phyloP scores from a whole-genome alignment of 2,797 vertebrate genomes.

The Parauchenoglanis ngamensis region DNA sequence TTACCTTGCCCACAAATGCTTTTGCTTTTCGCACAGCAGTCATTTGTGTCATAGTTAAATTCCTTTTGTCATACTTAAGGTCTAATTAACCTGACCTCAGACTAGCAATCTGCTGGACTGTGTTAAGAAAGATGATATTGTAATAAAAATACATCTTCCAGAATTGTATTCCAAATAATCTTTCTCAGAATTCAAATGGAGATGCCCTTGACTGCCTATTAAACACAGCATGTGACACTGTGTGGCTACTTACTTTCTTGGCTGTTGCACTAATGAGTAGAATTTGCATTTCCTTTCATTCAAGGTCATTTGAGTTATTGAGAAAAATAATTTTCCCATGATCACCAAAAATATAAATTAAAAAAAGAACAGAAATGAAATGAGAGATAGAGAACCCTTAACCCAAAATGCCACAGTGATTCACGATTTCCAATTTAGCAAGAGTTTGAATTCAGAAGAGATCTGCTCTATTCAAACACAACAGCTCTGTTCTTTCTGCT shows the following conservation, averaged over 20 bases:
- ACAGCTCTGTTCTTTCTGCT: background rate
- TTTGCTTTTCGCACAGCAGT: background rate
- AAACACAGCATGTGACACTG: background rate
- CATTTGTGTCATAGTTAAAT: constrained; percentile 5
- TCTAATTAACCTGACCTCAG: background rate
- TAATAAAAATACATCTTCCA: background rate
- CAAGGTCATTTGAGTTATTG: constrained; percentile 65
- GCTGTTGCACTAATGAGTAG: constrained; percentile 57
- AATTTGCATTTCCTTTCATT: constrained; percentile 64
- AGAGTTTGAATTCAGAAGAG: constrained; percentile 78
- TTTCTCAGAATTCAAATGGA: background rate
- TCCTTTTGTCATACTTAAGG: background rate
- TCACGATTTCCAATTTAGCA: constrained; percentile 81
- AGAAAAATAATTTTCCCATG: constrained; percentile 66
- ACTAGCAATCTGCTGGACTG: background rate
- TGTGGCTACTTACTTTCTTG: background rate
- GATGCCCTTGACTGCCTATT: constrained; percentile 23
- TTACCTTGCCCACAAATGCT: background rate
- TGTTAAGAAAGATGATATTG: background rate
- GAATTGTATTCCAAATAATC: background rate
- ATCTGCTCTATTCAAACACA: constrained; percentile 65
- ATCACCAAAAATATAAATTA: constrained; percentile 57
- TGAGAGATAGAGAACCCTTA: constrained; percentile 69
- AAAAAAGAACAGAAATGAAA: constrained; percentile 57
- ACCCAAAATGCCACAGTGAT: constrained; percentile 80